Evolutionary conservation across 2,797 vertebrate species (phyloP).

Genomic region (Rousettus madagascariensis): DNA sequence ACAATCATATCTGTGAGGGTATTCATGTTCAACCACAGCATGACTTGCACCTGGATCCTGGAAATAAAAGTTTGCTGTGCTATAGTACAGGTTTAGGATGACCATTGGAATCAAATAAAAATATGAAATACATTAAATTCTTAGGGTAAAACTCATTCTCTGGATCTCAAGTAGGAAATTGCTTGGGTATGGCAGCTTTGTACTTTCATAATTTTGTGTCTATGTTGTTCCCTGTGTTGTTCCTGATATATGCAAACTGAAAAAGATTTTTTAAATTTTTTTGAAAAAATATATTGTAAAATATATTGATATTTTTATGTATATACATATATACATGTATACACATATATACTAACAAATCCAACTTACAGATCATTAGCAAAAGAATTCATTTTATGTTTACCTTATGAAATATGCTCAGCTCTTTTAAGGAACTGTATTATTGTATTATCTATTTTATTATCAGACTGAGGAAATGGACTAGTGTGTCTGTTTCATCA

Average conservation of each 20-base stretch:
- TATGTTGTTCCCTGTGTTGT: neutral
- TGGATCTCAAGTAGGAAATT: constrained; percentile 46
- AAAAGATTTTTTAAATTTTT: neutral
- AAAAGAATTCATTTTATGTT: constrained; percentile 50
- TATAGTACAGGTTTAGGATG: constrained; percentile 47
- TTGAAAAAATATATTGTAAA: neutral
- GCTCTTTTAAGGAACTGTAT: constrained; percentile 21
- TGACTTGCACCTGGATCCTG: constrained; percentile 63
- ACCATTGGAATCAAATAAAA: constrained; percentile 66
- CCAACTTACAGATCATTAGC: neutral
- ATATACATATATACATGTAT: neutral
- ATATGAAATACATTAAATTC: constrained; percentile 65
- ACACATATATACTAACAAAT: neutral
- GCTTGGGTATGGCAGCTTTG: neutral
- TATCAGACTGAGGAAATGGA: constrained; percentile 30
- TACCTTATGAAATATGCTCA: constrained; percentile 28
- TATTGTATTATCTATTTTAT: constrained; percentile 18
- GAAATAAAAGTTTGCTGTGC: constrained; percentile 57
- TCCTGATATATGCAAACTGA: neutral
- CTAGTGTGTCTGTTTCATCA: constrained; percentile 31
- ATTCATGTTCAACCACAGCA: constrained; percentile 54
- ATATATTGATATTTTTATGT: neutral
- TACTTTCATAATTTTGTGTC: constrained; percentile 48
- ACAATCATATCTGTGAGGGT: constrained; percentile 47
- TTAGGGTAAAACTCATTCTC: constrained; percentile 59